These are phyloP conservation scores for Reticulitermes speratus DNA, from an alignment of 1,140 invertebrate genomes.

Conservation along the genomic window DNA sequence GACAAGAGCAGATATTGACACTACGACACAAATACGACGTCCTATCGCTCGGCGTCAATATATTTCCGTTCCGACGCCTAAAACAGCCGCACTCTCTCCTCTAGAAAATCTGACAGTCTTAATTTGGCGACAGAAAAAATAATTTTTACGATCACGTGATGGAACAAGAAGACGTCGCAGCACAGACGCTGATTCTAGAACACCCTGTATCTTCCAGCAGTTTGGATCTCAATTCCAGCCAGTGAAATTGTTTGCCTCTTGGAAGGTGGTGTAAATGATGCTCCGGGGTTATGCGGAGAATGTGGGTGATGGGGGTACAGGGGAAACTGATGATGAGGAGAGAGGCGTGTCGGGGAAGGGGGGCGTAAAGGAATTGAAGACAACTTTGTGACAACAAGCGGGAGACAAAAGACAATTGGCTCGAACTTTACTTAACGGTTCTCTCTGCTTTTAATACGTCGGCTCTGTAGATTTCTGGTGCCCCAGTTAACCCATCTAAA, in stretches of 20 bases:
- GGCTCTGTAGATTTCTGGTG: background rate
- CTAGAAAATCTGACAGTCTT: background rate
- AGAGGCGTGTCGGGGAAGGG: no score
- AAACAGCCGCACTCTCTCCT: background rate
- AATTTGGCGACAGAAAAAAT: background rate
- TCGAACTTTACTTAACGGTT: background rate
- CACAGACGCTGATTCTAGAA: background rate
- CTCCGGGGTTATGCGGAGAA: background rate
- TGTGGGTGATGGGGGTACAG: background rate
- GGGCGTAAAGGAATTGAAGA: background rate
- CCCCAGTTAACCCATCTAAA: background rate
- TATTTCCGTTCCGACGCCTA: background rate
- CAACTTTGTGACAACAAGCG: background rate
- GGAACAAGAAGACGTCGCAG: background rate
- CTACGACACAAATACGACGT: no score
- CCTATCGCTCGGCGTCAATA: background rate
- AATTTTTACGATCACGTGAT: background rate
- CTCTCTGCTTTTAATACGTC: background rate
- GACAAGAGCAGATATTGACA: no score
- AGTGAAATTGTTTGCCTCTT: background rate
- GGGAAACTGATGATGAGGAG: no score
- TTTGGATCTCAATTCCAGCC: background rate
- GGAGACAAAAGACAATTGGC: background rate
- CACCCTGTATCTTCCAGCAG: background rate
- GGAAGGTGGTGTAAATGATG: background rate